phyloP scores from a whole-genome alignment of 2,888 invertebrate genomes.

The Helleia helle region DNA sequence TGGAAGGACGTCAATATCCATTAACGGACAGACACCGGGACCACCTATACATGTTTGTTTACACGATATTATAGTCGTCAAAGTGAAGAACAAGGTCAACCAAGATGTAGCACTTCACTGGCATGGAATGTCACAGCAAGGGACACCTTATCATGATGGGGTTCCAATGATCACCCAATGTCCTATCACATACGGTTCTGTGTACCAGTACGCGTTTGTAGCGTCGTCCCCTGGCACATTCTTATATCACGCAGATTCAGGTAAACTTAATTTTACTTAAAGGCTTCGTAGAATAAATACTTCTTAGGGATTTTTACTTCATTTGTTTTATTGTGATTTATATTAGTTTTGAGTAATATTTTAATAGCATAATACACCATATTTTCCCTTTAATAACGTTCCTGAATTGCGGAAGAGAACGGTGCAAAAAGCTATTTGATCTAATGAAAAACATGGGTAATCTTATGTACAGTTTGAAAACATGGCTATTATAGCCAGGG shows the following conservation, averaged over 20 bases:
- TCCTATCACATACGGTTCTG: conserved; percentile 78
- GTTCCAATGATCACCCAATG: conserved; percentile 86
- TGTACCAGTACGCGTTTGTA: conserved; percentile 81
- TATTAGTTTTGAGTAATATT: no score
- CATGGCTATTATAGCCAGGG: no score
- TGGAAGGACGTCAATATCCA: conserved; percentile 38
- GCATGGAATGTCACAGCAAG: conserved; percentile 78
- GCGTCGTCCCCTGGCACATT: conserved; percentile 80
- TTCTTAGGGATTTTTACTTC: no score
- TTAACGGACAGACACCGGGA: conserved; percentile 60
- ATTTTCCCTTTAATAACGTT: no score
- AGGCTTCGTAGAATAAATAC: no score
- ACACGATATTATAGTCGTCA: conserved; percentile 82
- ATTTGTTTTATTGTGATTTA: no score
- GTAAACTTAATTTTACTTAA: no score
- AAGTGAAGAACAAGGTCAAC: conserved; percentile 80
- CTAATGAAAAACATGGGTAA: no score
- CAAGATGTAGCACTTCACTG: conserved; percentile 83
- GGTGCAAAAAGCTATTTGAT: no score
- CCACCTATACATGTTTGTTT: conserved; percentile 78
- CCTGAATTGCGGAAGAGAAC: no score
- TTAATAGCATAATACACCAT: no score
- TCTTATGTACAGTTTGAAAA: no score
- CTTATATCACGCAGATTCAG: conserved; percentile 81
- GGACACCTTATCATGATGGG: conserved; percentile 83